phyloP scores from a whole-genome alignment of 1,140 invertebrate species.

The Micrasema longulum region DNA sequence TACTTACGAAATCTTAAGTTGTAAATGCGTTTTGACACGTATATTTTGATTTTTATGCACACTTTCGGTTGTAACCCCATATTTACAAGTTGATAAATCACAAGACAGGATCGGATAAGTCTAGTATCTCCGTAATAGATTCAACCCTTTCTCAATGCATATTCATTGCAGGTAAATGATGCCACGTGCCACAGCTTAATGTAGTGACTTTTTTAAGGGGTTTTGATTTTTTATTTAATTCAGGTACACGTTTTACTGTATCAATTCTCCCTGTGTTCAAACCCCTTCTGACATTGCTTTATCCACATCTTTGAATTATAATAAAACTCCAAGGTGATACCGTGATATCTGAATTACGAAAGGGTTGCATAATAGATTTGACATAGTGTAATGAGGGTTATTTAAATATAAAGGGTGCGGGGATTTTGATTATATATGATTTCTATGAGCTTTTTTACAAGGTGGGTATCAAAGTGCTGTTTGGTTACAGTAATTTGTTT shows the following conservation, averaged over 20 bases:
- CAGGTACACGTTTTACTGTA: constrained; percentile 7
- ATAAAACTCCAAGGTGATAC: constrained; percentile 38
- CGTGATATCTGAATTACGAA: constrained; percentile 29
- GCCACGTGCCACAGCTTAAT: constrained; percentile 49
- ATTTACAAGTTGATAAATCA: constrained; percentile 13
- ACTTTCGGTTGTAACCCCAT: too few relatives aligned
- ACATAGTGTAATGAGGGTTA: constrained; percentile 44
- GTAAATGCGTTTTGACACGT: neutral
- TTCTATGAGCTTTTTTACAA: constrained; percentile 13
- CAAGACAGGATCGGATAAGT: constrained; percentile 44
- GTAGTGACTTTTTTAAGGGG: constrained; percentile 34
- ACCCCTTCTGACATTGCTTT: neutral
- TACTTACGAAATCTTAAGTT: neutral
- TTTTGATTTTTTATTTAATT: constrained; percentile 40
- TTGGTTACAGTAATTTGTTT: constrained; percentile 26
- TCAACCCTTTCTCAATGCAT: constrained; percentile 46
- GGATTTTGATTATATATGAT: constrained; percentile 8
- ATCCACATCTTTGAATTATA: constrained; percentile 36
- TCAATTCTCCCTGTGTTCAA: constrained; percentile 13
- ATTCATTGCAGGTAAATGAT: constrained; percentile 51
- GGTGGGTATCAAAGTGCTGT: constrained; percentile 30
- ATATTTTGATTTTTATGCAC: neutral
- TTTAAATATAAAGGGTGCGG: constrained; percentile 50
- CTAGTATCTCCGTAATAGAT: constrained; percentile 37
- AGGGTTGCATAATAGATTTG: constrained; percentile 45